Evolutionary conservation across 2,888 invertebrate species (phyloP).

Genomic region (Agrotis puta): DNA sequence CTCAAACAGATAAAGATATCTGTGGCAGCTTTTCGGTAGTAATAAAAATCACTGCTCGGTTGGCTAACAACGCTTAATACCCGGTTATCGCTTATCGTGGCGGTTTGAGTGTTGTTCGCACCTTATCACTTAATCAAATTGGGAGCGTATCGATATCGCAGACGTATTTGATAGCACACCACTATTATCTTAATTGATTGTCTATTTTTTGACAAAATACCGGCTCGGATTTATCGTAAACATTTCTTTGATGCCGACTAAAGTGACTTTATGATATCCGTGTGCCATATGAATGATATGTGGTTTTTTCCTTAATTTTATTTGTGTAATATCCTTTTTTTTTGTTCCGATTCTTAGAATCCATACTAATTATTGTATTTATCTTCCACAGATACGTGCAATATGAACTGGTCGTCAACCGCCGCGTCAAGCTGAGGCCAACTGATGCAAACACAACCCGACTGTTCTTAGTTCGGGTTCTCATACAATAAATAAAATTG

Average conservation of each 20-base stretch:
- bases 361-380: conserved; percentile 22
- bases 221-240: conserved; percentile 71
- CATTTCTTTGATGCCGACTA: conserved; percentile 77
- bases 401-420: conserved; percentile 75
- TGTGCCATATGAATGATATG: conserved; percentile 33
- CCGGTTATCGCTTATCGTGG: conserved; percentile 84
- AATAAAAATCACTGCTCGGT: conserved; percentile 88
- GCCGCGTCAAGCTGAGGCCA: conserved; percentile 65
- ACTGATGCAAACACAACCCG: conserved; percentile 75
- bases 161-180: conserved; percentile 85
- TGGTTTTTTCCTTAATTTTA: neutral
- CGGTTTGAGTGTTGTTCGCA: conserved; percentile 87
- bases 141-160: conserved; percentile 88
- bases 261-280: conserved; percentile 64
- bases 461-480: conserved; percentile 71
- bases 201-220: conserved; percentile 84
- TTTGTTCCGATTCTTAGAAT: neutral
- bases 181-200: conserved; percentile 90
- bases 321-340: conserved; percentile 9
- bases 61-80: conserved; percentile 87
- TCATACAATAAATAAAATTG: conserved; percentile 58
- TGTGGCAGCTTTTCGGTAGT: conserved; percentile 80
- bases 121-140: conserved; percentile 89
- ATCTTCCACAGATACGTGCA: conserved; percentile 81
- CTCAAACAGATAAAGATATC: conserved; percentile 75